Percentiles rank a stretch among this genome's conserved stretches.
Evolutionary conservation across 2,888 invertebrate genomes (phyloP).

Genomic region (Rotaria magnacalcarata): DNA sequence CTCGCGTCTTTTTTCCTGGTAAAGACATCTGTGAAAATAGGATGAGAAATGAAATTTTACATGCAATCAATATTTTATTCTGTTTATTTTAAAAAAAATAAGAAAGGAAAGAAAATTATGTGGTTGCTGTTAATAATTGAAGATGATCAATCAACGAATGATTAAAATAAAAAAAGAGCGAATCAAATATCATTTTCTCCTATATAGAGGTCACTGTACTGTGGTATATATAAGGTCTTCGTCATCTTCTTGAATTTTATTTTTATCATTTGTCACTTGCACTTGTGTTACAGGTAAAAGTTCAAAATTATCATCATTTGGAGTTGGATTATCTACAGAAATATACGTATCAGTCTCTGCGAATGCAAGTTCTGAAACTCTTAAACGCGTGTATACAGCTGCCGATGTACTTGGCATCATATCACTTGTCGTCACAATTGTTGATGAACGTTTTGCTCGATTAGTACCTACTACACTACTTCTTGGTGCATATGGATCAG

Average conservation of each 20-base stretch:
- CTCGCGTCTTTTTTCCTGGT: not conserved
- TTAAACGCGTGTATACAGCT: not conserved
- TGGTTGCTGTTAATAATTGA: not conserved
- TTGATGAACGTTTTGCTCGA: not conserved
- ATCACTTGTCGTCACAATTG: not conserved
- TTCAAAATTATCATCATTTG: not conserved
- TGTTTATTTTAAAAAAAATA: not conserved
- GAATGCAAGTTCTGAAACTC: not conserved
- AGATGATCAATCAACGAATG: not conserved
- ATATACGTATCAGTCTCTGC: not conserved
- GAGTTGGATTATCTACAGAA: not conserved
- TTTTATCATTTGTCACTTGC: not conserved
- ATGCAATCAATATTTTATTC: not conserved
- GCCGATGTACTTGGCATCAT: not conserved
- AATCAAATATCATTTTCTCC: too few species aligned
- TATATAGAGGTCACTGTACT: not conserved
- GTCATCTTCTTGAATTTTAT: not conserved
- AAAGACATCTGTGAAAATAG: conserved; percentile 1
- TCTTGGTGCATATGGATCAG: not conserved
- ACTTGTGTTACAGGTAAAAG: not conserved
- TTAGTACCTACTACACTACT: not conserved
- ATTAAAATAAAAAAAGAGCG: too few species aligned
- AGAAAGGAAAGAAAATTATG: not conserved
- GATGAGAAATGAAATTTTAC: not conserved
- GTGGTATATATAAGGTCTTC: not conserved